These are phyloP conservation scores for Cryptus viduatorius DNA, from an alignment of 2,888 invertebrate species.

Conservation along the genomic window DNA sequence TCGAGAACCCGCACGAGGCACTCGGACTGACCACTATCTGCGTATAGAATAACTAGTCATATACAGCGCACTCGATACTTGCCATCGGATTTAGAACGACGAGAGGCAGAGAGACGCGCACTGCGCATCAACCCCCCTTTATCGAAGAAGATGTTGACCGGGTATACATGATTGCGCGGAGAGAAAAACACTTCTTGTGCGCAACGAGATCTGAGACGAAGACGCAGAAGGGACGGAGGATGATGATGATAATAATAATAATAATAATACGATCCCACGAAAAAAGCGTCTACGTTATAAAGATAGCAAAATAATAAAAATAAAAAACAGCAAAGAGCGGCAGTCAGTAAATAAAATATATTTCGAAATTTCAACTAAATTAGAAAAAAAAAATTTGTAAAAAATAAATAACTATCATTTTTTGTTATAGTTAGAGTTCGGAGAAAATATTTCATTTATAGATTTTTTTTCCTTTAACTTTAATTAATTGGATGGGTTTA, in stretches of 20 bases:
- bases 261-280: neutral
- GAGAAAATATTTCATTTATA: neutral
- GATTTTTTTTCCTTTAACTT: neutral
- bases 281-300: neutral
- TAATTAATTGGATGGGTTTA: neutral
- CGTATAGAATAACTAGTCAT: slow-evolving; percentile 23
- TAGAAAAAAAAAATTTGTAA: neutral
- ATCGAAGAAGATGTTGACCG: slow-evolving; percentile 44
- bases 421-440: neutral
- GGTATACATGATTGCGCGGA: slow-evolving; percentile 10
- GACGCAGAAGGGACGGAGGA: neutral
- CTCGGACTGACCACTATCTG: slow-evolving; percentile 36
- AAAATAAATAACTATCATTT: neutral
- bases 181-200: neutral
- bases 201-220: neutral
- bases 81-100: slow-evolving; percentile 63
- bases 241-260: slow-evolving; percentile 2
- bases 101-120: slow-evolving; percentile 23
- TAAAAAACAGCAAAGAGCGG: neutral
- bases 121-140: slow-evolving; percentile 19
- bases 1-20: slow-evolving; percentile 45
- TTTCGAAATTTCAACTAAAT: neutral
- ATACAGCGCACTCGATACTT: slow-evolving; percentile 57
- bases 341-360: neutral
- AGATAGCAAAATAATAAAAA: neutral